Percentiles rank a stretch among this genome's conserved stretches.
phyloP scores from a whole-genome alignment of 1,140 invertebrate species.

The Camponotus vicinus region DNA sequence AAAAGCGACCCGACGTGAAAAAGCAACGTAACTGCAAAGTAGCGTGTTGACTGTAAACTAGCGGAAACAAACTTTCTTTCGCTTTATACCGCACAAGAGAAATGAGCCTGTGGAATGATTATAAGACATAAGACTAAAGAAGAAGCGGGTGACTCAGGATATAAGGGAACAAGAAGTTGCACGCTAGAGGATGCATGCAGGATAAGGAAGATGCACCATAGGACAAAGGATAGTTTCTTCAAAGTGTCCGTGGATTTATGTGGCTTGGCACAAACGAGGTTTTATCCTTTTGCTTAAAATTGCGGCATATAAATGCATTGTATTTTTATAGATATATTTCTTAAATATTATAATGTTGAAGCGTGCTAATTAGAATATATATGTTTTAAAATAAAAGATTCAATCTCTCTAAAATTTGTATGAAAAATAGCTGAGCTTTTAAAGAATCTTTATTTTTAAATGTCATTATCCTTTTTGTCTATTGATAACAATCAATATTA shows the following conservation, averaged over 20 bases:
- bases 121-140: slow-evolving; percentile 30
- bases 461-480: not conserved
- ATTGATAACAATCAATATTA: not conserved
- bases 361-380: not conserved
- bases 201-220: slow-evolving; percentile 48
- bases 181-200: not conserved
- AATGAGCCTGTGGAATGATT: slow-evolving; percentile 53
- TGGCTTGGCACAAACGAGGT: slow-evolving; percentile 27
- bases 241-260: slow-evolving; percentile 58
- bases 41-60: slow-evolving; percentile 38
- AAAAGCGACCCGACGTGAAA: not conserved
- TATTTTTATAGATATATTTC: not conserved
- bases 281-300: slow-evolving; percentile 45
- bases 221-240: slow-evolving; percentile 58
- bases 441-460: not conserved
- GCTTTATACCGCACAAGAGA: slow-evolving; percentile 30
- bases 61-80: slow-evolving; percentile 54
- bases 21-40: slow-evolving; percentile 23
- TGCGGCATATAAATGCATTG: slow-evolving; percentile 8
- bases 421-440: not conserved
- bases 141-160: slow-evolving; percentile 21
- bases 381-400: slow-evolving; percentile 8
- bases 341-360: not conserved
- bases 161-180: slow-evolving; percentile 45
- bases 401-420: not conserved